Evolutionary conservation across 2,113 vertebrate species (phyloP), one percentile per base, ranked within the genome.

Genomic region (Zingel zingel): DNA sequence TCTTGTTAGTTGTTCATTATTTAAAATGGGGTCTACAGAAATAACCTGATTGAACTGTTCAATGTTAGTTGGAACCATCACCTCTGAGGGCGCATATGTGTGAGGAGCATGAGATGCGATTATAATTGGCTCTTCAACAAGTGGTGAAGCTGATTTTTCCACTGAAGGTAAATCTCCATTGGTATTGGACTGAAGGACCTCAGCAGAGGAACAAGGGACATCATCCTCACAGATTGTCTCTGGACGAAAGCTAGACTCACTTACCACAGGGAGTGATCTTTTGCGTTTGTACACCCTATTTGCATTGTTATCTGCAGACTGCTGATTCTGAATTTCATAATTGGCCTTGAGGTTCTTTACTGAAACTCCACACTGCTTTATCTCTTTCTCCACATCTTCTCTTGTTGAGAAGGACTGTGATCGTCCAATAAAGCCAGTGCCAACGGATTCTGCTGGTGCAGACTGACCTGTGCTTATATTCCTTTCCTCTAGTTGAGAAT

Each of bases 281-380:
- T 96, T 96, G 56, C 94, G 94, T 80, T 95, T 96, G 91, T 96
- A 97, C 33, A 95, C 90, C 70, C 91, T 91, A 54, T 88, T 89
- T 63, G 86, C 79, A 74, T 83, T 86, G 69, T 88, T 71, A 15
- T 86, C 50, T 64, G 84, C 79, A 23, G n/a, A 69, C 30, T 87
- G 91, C 54, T 87, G 95, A 69, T 85, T 91, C 0, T 94, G 95
- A 57, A 94, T 88, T 93, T 99, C 98, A 5, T 98, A 99, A 91
- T 96, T 96, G 71, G 97, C 97, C 70, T 98, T 97, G 51, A 99
- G 96, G 82, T 95, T 98, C 88, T 95, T 96, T 62, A 99, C 98
- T 0, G 98, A 99, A 58, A 99, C 97, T 0, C 98, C 98, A 18
- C 94, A 99, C 83, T 97, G 97, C 73, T 96, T 94, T 80, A 99